These are phyloP conservation scores for Eupithecia tripunctaria DNA, from an alignment of 2,888 invertebrate genomes.

Conservation along the genomic window DNA sequence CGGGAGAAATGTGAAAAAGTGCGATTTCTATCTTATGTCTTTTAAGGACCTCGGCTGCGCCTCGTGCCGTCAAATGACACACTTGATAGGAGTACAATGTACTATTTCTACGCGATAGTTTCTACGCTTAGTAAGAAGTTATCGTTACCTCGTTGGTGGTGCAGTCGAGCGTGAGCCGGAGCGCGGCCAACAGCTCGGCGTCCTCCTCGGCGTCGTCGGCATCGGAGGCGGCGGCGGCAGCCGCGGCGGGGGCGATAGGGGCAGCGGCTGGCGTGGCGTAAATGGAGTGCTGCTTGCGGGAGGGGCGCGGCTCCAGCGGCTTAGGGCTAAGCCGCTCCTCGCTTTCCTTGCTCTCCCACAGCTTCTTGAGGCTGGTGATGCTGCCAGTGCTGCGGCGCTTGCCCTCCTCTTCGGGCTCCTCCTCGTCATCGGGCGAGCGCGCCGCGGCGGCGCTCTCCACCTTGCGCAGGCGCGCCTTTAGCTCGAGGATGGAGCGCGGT, in stretches of 20 bases:
- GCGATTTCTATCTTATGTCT: too few species aligned
- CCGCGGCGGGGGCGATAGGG: conserved; percentile 59
- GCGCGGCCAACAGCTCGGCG: conserved; percentile 75
- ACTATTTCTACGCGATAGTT: not conserved
- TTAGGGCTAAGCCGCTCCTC: conserved; percentile 87
- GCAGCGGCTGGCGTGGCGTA: conserved; percentile 89
- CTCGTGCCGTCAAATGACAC: too few species aligned
- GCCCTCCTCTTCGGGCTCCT: conserved; percentile 87
- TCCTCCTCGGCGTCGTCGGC: conserved; percentile 54
- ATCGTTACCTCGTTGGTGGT: conserved; percentile 71
- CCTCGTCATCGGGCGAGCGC: conserved; percentile 64
- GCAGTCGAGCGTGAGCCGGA: conserved; percentile 86
- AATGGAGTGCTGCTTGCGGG: conserved; percentile 82
- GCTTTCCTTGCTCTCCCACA: conserved; percentile 94
- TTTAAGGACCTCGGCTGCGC: too few species aligned
- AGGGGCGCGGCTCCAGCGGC: conserved; percentile 67
- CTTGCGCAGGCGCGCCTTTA: conserved; percentile 92
- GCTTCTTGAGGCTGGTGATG: conserved; percentile 95
- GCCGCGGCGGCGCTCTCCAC: conserved; percentile 84
- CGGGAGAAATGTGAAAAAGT: too few species aligned
- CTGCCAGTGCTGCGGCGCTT: conserved; percentile 96
- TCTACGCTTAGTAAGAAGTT: not conserved
- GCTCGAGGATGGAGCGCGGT: conserved; percentile 89
- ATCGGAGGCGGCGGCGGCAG: conserved; percentile 67
- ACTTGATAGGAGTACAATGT: too few species aligned